Evolutionary conservation across 2,113 vertebrate genomes (phyloP).

Genomic region (Orycteropus afer): DNA sequence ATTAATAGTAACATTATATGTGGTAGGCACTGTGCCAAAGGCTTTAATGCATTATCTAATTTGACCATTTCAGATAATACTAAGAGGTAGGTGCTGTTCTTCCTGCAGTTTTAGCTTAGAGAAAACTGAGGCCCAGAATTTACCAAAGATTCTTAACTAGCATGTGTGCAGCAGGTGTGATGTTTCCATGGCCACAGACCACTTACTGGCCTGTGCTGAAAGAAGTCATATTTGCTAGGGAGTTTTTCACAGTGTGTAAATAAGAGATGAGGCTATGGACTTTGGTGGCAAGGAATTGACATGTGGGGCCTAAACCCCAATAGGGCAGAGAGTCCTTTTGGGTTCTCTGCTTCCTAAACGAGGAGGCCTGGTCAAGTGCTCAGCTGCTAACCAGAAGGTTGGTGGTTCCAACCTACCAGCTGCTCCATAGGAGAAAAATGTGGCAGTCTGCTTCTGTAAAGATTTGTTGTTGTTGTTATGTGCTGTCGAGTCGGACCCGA

Average conservation of each 20-base stretch:
- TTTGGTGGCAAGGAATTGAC: background rate
- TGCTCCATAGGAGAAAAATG: background rate
- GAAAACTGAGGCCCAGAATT: background rate
- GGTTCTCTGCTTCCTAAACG: background rate
- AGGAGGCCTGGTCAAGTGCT: background rate
- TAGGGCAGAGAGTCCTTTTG: background rate
- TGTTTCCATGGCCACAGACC: background rate
- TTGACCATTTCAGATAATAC: conserved; percentile 42
- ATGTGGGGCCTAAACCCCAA: background rate
- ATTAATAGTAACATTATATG: conserved; percentile 57
- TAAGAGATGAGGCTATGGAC: background rate
- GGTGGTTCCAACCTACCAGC: background rate
- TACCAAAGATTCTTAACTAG: background rate
- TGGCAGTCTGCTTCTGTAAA: background rate
- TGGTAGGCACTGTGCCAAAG: background rate
- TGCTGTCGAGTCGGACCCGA: no score
- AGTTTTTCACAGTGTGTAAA: background rate
- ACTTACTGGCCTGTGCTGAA: background rate
- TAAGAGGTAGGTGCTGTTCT: background rate
- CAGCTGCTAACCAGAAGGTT: background rate
- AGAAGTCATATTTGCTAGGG: background rate
- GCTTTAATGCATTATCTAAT: background rate
- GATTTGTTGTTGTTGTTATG: no score
- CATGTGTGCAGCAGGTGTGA: background rate
- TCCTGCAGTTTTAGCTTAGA: background rate